phyloP scores from a whole-genome alignment of 2,888 invertebrate species.

The Biston betularia region DNA sequence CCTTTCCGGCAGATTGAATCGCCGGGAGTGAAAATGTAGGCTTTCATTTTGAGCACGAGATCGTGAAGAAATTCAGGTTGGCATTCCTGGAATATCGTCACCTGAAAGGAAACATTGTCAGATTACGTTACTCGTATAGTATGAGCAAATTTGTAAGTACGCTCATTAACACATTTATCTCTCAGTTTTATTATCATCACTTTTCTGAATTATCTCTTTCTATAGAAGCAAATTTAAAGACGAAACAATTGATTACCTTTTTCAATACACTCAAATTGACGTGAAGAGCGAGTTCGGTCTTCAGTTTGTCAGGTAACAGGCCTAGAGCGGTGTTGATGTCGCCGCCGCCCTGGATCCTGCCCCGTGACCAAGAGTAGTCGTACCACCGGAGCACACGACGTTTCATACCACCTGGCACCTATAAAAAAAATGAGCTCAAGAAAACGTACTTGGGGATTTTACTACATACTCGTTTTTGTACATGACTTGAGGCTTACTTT shows the following conservation, averaged over 20 bases:
- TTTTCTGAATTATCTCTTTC: too few relatives aligned
- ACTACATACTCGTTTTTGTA: background rate
- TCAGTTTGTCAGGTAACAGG: conserved; percentile 97
- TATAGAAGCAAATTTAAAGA: too few relatives aligned
- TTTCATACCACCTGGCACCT: conserved; percentile 98
- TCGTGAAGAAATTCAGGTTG: conserved; percentile 99
- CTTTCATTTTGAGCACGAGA: conserved; percentile 98
- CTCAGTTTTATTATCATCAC: too few relatives aligned
- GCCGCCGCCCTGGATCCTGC: conserved; percentile 97
- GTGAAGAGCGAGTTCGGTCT: conserved; percentile 98
- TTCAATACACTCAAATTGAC: conserved; percentile 97
- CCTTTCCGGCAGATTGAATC: conserved; percentile 98
- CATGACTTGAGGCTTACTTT: too few relatives aligned
- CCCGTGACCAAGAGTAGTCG: conserved; percentile 99
- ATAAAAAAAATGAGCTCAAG: background rate
- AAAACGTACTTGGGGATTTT: background rate
- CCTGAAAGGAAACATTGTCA: conserved; percentile 80
- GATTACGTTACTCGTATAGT: background rate
- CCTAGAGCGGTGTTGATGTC: conserved; percentile 98
- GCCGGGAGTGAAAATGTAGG: conserved; percentile 98
- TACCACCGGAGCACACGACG: conserved; percentile 98
- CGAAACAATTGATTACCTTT: conserved; percentile 87
- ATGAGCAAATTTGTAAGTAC: too few relatives aligned
- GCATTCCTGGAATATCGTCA: conserved; percentile 98
- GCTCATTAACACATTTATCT: too few relatives aligned